phyloP scores from a whole-genome alignment of 2,797 vertebrate species.

The Gouania willdenowi region DNA sequence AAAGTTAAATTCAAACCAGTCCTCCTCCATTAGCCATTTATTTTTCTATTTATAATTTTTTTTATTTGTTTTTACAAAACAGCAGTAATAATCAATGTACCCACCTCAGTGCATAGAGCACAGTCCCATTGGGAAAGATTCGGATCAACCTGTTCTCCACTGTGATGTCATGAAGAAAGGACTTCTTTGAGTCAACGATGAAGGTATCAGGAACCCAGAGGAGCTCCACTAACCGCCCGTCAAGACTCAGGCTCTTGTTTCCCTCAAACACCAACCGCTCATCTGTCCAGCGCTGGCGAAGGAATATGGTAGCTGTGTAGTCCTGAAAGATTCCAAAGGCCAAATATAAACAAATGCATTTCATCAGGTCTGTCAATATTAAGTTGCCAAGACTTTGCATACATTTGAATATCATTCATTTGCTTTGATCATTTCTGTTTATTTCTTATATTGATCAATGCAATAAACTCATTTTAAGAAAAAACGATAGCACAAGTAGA shows the following conservation, averaged over 20 bases:
- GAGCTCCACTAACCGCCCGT: constrained; percentile 87
- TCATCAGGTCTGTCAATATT: constrained; percentile 12
- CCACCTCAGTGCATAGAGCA: constrained; percentile 87
- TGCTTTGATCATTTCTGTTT: not conserved
- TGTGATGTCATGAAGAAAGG: constrained; percentile 91
- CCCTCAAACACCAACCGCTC: constrained; percentile 87
- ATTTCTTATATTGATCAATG: too few relatives aligned
- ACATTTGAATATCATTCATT: constrained; percentile 14
- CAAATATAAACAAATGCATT: not conserved
- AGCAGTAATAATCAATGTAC: not conserved
- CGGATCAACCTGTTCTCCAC: constrained; percentile 90
- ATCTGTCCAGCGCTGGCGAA: constrained; percentile 89
- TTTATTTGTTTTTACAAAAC: constrained; percentile 20
- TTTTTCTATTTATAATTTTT: constrained; percentile 22
- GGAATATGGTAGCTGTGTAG: constrained; percentile 91
- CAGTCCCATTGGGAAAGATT: constrained; percentile 91
- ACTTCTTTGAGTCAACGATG: constrained; percentile 91
- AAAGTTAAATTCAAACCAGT: constrained; percentile 20
- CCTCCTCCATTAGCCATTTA: constrained; percentile 20
- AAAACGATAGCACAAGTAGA: too few relatives aligned
- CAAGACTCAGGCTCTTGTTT: constrained; percentile 89
- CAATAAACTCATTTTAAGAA: too few relatives aligned
- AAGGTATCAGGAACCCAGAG: constrained; percentile 92
- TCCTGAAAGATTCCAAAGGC: constrained; percentile 77
- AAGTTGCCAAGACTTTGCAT: constrained; percentile 35